Conservation (phyloP, 1,140 invertebrate genomes). For the Hycleus phaleratus region DNA sequence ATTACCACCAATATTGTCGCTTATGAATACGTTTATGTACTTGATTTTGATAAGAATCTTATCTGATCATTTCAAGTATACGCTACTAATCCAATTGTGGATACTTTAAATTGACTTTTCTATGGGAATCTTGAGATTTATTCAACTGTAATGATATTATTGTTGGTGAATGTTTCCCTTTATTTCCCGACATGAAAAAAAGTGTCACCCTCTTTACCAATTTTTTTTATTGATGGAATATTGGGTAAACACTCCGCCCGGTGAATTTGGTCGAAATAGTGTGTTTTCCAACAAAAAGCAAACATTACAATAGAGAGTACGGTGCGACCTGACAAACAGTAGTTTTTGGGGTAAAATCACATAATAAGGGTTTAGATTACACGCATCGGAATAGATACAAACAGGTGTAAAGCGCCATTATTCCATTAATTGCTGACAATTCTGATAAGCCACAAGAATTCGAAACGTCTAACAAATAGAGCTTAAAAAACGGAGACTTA, state of each 20-base stretch:
- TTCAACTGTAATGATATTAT: slow-evolving; percentile 23
- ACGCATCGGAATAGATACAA: slow-evolving; percentile 13
- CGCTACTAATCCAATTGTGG: slow-evolving; percentile 7
- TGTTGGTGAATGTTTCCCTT: background rate
- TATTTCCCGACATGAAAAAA: slow-evolving; percentile 10
- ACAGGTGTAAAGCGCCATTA: background rate
- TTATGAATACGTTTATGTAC: too few relatives aligned
- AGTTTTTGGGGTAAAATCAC: slow-evolving; percentile 30
- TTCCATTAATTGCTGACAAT: background rate
- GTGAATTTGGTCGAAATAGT: slow-evolving; percentile 30
- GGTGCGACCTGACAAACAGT: background rate
- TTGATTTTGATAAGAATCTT: slow-evolving; percentile 3
- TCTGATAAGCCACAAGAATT: background rate
- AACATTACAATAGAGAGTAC: background rate
- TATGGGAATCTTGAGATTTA: slow-evolving; percentile 25
- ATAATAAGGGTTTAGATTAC: slow-evolving; percentile 33
- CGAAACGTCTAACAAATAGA: background rate
- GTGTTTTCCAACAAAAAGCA: slow-evolving; percentile 28
- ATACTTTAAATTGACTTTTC: slow-evolving; percentile 15
- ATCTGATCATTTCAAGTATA: too few relatives aligned
- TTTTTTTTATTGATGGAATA: slow-evolving; percentile 6
- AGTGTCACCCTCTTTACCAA: too few relatives aligned
- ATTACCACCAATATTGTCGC: too few relatives aligned
- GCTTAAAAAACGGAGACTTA: background rate
- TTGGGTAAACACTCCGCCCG: slow-evolving; percentile 34